A percentile compares a stretch with the other conserved stretches of the same genome.
phyloP scores from a whole-genome alignment of 2,888 invertebrate genomes.

The Gymnocheta viridis region DNA sequence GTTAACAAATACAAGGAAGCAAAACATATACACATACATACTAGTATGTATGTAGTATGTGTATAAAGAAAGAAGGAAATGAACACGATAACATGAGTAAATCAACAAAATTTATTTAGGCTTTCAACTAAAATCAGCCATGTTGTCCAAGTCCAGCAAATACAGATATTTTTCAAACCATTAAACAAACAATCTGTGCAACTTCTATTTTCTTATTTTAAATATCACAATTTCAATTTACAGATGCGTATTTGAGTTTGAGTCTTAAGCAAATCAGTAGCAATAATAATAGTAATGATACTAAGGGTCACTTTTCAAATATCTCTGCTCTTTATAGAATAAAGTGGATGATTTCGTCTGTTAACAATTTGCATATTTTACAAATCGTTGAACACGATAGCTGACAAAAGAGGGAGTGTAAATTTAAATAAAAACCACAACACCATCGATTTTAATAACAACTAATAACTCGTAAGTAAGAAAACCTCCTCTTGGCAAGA shows the following conservation, averaged over 20 bases:
- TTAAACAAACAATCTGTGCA: slow-evolving; percentile 7
- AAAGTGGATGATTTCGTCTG: slow-evolving; percentile 43
- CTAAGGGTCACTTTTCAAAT: not conserved
- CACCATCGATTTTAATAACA: slow-evolving; percentile 30
- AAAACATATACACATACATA: not conserved
- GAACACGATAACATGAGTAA: slow-evolving; percentile 28
- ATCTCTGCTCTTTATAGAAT: not conserved
- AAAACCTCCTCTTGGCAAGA: not conserved
- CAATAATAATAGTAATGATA: too few species aligned
- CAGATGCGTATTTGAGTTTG: not conserved
- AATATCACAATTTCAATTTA: not conserved
- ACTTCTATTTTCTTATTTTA: not conserved
- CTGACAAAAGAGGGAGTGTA: not conserved
- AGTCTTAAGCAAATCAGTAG: not conserved
- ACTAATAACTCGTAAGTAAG: slow-evolving; percentile 3
- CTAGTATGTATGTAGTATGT: not conserved
- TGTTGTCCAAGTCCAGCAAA: slow-evolving; percentile 8
- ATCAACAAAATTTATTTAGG: slow-evolving; percentile 43
- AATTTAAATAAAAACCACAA: slow-evolving; percentile 24
- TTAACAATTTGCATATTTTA: slow-evolving; percentile 64
- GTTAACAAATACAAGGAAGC: not conserved
- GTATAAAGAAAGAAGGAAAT: slow-evolving; percentile 26
- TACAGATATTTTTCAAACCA: slow-evolving; percentile 39
- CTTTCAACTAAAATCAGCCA: slow-evolving; percentile 3
- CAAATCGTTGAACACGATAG: slow-evolving; percentile 50